Evolutionary conservation across 1,140 invertebrate species (phyloP).

Genomic region (Drosophila gunungcola): DNA sequence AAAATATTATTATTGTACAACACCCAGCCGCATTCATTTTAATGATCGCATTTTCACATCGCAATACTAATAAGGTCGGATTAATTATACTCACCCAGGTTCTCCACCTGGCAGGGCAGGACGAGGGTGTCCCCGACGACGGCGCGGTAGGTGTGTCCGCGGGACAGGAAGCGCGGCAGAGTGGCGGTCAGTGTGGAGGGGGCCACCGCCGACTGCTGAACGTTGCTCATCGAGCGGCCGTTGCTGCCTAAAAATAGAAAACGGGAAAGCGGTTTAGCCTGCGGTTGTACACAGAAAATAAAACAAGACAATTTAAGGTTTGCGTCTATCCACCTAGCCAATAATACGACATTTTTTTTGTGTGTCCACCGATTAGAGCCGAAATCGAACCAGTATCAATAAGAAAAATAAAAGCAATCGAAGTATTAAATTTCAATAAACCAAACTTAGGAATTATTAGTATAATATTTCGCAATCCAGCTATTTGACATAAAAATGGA

Average conservation of each 20-base stretch:
- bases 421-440: too few relatives aligned
- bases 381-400: background rate
- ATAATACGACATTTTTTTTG: too few relatives aligned
- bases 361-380: background rate
- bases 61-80: conserved; percentile 54
- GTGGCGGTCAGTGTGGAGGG: conserved; percentile 59
- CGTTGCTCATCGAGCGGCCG: conserved; percentile 73
- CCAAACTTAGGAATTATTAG: too few relatives aligned
- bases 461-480: too few relatives aligned
- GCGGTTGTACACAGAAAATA: conserved; percentile 5
- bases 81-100: conserved; percentile 88
- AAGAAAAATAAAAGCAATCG: too few relatives aligned
- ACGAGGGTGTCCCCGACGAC: conserved; percentile 90
- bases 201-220: conserved; percentile 47
- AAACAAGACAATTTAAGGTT: background rate
- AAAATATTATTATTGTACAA: conserved; percentile 37
- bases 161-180: conserved; percentile 88
- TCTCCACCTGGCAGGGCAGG: conserved; percentile 91
- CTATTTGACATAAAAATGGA: background rate
- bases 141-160: conserved; percentile 90
- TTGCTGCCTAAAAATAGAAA: conserved; percentile 60
- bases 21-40: conserved; percentile 24
- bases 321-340: too few relatives aligned
- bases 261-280: conserved; percentile 13
- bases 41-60: conserved; percentile 64